Percentiles rank a stretch among this genome's conserved stretches.
Conservation (phyloP, 2,797 vertebrate genomes). For the Schizopygopsis pylzovi region DNA sequence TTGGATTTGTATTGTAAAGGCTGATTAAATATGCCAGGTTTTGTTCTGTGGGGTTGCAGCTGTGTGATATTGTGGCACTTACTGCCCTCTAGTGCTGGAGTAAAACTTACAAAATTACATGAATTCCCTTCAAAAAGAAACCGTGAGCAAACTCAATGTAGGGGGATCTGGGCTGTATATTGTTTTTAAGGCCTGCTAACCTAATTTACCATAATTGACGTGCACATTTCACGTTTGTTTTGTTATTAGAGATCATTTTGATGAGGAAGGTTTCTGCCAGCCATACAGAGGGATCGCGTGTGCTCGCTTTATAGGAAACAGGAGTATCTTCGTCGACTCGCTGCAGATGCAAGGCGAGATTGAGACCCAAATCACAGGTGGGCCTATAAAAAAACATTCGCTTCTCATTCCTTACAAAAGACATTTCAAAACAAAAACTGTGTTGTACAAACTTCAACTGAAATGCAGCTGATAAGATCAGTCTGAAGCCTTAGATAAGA, state of each 20-base stretch:
- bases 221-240: constrained; percentile 29
- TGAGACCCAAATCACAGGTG: constrained; percentile 98
- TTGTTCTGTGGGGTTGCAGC: neutral
- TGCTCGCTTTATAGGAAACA: constrained; percentile 94
- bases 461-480: constrained; percentile 7
- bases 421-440: neutral
- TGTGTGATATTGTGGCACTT: neutral
- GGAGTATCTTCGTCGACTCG: constrained; percentile 96
- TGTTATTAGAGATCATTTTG: constrained; percentile 85
- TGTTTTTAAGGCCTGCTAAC: constrained; percentile 24
- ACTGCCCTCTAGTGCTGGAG: constrained; percentile 71
- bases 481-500: neutral
- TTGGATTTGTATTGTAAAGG: constrained; percentile 12
- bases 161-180: neutral
- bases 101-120: constrained; percentile 46
- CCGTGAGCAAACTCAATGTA: neutral
- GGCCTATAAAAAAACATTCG: constrained; percentile 21
- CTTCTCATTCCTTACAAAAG: neutral
- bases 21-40: neutral
- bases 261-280: constrained; percentile 97
- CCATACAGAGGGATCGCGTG: constrained; percentile 97
- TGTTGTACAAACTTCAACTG: neutral
- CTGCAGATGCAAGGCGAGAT: constrained; percentile 98
- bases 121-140: neutral
- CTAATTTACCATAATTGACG: constrained; percentile 19